Conservation (phyloP, 2,888 invertebrate genomes). For the Hyposoter dolosus region DNA sequence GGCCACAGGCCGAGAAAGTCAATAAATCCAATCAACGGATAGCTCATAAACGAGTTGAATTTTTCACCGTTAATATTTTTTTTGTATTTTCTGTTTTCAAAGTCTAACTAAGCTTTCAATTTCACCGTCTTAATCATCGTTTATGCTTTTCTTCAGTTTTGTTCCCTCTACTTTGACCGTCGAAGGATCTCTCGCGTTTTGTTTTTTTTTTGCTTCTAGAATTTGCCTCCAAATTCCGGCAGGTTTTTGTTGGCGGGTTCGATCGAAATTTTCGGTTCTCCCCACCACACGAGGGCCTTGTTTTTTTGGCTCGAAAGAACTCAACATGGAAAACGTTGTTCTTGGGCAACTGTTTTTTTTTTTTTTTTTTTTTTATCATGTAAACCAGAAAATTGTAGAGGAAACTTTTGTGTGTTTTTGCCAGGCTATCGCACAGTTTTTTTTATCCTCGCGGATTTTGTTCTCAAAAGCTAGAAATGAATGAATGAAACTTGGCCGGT, state of each 20-base stretch:
- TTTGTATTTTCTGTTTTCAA: constrained; percentile 12
- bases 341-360: not conserved
- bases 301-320: not conserved
- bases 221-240: constrained; percentile 5
- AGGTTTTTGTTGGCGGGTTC: not conserved
- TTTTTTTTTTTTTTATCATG: not conserved
- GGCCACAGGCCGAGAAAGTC: constrained; percentile 81
- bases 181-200: constrained; percentile 10
- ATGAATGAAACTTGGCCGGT: not conserved
- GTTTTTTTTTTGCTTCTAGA: constrained; percentile 13
- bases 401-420: not conserved
- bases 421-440: not conserved
- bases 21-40: constrained; percentile 77
- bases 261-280: constrained; percentile 6
- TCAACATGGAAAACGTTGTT: not conserved
- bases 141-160: not conserved
- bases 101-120: constrained; percentile 26
- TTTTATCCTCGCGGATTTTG: not conserved
- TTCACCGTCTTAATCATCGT: constrained; percentile 3
- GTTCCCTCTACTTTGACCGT: not conserved
- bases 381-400: not conserved
- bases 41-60: constrained; percentile 62
- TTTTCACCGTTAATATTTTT: constrained; percentile 22
- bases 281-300: not conserved
- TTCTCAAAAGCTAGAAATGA: not conserved